Percentiles rank a stretch among this genome's conserved stretches.
phyloP scores from a whole-genome alignment of 2,797 vertebrate species.

The Clarias laeviceps region DNA sequence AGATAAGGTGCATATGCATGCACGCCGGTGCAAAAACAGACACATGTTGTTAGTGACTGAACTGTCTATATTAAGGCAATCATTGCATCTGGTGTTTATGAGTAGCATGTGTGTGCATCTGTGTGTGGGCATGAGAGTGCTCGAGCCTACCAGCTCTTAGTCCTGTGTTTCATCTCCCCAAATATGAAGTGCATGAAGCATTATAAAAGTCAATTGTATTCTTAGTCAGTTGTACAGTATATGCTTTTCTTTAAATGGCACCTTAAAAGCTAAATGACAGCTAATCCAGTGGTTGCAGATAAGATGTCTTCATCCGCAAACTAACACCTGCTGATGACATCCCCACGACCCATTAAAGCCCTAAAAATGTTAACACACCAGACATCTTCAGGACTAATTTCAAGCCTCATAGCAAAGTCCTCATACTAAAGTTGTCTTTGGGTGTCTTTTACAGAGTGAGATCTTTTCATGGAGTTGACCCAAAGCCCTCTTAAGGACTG shows the following conservation, averaged over 20 bases:
- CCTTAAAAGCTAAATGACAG: constrained; percentile 39
- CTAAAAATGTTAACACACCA: too few relatives aligned
- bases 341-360: too few relatives aligned
- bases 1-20: constrained; percentile 6
- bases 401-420: too few relatives aligned
- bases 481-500: too few relatives aligned
- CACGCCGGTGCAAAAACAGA: not conserved
- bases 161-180: constrained; percentile 60
- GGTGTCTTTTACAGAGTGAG: too few relatives aligned
- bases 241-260: constrained; percentile 26
- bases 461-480: too few relatives aligned
- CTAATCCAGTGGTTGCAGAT: not conserved
- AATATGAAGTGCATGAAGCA: constrained; percentile 54
- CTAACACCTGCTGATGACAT: too few relatives aligned
- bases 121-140: constrained; percentile 46
- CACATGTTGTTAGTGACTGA: not conserved
- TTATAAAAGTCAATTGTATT: constrained; percentile 75
- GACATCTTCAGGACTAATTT: too few relatives aligned
- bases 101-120: not conserved
- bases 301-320: not conserved
- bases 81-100: constrained; percentile 5
- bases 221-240: constrained; percentile 70
- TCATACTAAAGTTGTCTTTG: too few relatives aligned
- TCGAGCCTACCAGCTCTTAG: constrained; percentile 52
- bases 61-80: not conserved